Evolutionary conservation across 2,797 vertebrate genomes (phyloP).

Genomic region (Psittacula echo): DNA sequence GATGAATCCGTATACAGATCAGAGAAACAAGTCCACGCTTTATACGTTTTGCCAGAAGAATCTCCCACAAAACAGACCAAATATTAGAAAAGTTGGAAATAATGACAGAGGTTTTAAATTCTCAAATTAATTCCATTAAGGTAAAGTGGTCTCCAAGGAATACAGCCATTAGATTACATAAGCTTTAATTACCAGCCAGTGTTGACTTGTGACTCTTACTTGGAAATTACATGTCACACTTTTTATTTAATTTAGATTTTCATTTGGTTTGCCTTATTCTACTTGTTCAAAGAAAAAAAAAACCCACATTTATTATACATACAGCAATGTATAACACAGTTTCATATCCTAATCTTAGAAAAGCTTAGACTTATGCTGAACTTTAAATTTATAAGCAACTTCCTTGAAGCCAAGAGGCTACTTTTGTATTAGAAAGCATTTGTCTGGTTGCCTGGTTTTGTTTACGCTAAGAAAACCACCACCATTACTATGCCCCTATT

Average conservation of each 20-base stretch:
- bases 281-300: background rate
- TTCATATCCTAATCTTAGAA: slow-evolving; percentile 1
- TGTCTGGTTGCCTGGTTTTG: background rate
- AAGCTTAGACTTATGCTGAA: background rate
- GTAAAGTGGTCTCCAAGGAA: slow-evolving; percentile 46
- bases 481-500: background rate
- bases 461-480: background rate
- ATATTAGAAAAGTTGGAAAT: slow-evolving; percentile 13
- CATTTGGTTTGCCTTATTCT: background rate
- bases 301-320: background rate
- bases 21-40: background rate
- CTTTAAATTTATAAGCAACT: background rate
- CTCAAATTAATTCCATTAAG: slow-evolving; percentile 45
- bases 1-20: background rate
- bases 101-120: slow-evolving; percentile 27
- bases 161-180: slow-evolving; percentile 53
- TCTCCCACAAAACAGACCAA: background rate
- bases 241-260: slow-evolving; percentile 55
- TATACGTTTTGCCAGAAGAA: background rate
- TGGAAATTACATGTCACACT: slow-evolving; percentile 36
- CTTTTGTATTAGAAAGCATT: background rate
- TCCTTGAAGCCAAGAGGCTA: background rate
- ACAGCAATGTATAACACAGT: background rate
- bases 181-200: slow-evolving; percentile 55
- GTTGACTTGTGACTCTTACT: slow-evolving; percentile 49